Evolutionary conservation across 2,113 vertebrate species (phyloP), one percentile per base, ranked within the genome.

Genomic region (Labeo catla): DNA sequence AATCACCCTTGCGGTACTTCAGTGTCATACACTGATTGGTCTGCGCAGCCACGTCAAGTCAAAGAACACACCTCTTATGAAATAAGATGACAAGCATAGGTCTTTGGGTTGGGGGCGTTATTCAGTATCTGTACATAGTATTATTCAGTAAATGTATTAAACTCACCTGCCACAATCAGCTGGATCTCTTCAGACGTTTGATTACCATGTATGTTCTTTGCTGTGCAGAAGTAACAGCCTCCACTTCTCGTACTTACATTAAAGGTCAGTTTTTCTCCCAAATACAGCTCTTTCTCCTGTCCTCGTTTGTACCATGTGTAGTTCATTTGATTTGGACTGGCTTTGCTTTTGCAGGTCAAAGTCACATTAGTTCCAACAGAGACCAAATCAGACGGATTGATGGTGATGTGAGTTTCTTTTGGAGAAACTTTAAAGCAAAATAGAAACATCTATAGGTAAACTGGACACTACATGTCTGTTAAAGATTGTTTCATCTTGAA

Each of bases 371-470:
- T 45, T 21, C 7, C 39, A 47, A 47, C 6, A 47, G 59, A 65
- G 36, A 65, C 57, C 23, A 39, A 47, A 63, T 59, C 11, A 15
- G n/a, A 45, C 28, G 7, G 78, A 9, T 47, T 2, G 0, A 81
- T 19, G 7, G 13, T 28, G 61, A 66, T 34, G 2, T 0, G 8
- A 50, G 79, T 66, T 66, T 50, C n/a, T 81, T 65, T 81, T 65
- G 78, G 78, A 28, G 39, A 1, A 65, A 81, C 78, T 81, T 79
- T 65, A 39, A 39, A 39, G 39, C 45, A 78, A 70, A 34, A 28
- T 3, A 70, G 28, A 15, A 8, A n/a, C 8, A 39, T n/a, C 10
- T 47, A 21, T 49, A 28, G 9, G 2, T 45, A 45, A 73, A 50
- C 73, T 15, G 8, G 6, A 74, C 11, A 11, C 28, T 1, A 28